Evolutionary conservation across 1,140 invertebrate genomes (phyloP), one percentile per base, ranked within the genome.

Genomic region (Aphidius gifuensis): DNA sequence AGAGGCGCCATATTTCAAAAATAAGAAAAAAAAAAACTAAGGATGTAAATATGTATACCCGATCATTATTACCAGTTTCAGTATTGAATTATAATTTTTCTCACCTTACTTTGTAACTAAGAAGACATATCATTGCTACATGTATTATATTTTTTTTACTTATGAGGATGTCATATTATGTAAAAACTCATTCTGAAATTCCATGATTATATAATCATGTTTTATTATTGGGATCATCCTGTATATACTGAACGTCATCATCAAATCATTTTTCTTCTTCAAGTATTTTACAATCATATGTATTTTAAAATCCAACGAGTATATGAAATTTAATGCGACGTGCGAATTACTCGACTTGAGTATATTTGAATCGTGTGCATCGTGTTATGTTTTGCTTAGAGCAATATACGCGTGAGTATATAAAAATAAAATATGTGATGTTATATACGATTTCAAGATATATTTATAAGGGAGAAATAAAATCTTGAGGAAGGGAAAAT

Each of bases 271-370:
- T 39, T 53, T 8, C 8, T 32, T n/a, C n/a, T 0, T 21, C 40
- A 7, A 39, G 55, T 57, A 47, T 51, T 62, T 57, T 48, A 62
- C 44, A 54, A 62, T 49, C 53, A 9, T 60, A 51, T 16, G 16
- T 8, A 16, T 47, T 44, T 62, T 54, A 62, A 55, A 63, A 63
- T 63, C 39, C 42, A 61, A 55, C 48, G 49, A 60, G 49, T 38
- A 53, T 53, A 60, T 53, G 44, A 16, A 53, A 48, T 53, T 60
- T 47, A 60, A 60, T 49, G 49, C 48, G 59, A 43, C 59, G 49
- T 9, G 39, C 49, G 59, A 60, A 60, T 60, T 51, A 60, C 59
- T 60, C 9, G 16, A 40, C 5, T 43, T 38, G 39, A 48, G 39
- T 23, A 50, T 40, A 16, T 16, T 16, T 16, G 16, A 0, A 16